phyloP scores from a whole-genome alignment of 1,140 invertebrate species.

The Pantala flavescens region DNA sequence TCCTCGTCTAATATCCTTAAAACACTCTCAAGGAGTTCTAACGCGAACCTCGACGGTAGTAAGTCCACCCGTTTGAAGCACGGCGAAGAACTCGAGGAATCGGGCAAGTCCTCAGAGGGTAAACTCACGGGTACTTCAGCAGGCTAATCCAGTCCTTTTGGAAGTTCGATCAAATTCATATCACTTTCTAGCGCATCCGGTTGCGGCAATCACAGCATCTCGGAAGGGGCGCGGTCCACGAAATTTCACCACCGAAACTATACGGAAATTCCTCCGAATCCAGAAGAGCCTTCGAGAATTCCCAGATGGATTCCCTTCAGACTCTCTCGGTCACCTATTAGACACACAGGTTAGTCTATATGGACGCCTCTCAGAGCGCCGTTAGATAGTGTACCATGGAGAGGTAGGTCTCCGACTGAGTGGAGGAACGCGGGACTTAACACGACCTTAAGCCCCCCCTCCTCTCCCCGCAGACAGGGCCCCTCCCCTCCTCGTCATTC shows the following conservation, averaged over 20 bases:
- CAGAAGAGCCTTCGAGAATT: background rate
- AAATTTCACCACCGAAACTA: background rate
- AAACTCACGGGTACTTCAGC: too few species aligned
- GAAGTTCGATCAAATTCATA: too few species aligned
- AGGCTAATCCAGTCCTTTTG: too few species aligned
- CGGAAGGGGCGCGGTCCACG: background rate
- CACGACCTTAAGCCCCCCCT: background rate
- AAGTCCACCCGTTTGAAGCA: too few species aligned
- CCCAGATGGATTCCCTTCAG: background rate
- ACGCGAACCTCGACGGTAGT: background rate
- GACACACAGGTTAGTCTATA: background rate
- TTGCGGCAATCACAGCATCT: too few species aligned
- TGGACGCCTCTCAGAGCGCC: background rate
- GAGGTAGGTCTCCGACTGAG: background rate
- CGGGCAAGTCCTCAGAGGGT: too few species aligned
- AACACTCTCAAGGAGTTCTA: background rate
- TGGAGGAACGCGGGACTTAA: background rate
- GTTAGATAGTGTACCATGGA: background rate
- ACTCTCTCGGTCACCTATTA: background rate
- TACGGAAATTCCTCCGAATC: background rate
- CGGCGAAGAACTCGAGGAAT: too few species aligned
- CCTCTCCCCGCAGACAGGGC: background rate
- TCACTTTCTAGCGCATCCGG: too few species aligned
- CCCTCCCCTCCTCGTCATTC: background rate
- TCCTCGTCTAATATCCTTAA: background rate